These are phyloP conservation scores for Dipodomys spectabilis DNA, from an alignment of 2,113 vertebrate genomes.

Conservation along the genomic window DNA sequence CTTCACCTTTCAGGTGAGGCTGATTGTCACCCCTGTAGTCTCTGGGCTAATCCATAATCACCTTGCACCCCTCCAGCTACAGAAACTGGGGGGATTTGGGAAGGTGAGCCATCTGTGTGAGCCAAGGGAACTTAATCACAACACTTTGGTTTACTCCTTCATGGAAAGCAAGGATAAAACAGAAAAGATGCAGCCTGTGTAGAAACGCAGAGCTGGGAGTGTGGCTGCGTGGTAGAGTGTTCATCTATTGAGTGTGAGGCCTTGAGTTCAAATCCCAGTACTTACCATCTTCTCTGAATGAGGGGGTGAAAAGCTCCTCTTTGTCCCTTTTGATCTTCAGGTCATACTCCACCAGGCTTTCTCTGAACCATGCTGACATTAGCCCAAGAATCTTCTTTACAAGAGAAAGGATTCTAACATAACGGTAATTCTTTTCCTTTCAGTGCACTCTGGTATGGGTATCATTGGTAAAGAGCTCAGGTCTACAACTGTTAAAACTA, in stretches of 20 bases:
- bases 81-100: too few species aligned
- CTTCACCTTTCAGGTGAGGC: too few species aligned
- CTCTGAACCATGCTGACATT: not conserved
- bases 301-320: not conserved
- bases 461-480: not conserved
- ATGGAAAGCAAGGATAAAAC: not conserved
- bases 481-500: not conserved
- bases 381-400: not conserved
- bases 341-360: not conserved
- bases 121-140: not conserved
- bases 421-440: not conserved
- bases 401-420: not conserved
- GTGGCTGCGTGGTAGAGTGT: too few species aligned
- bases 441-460: not conserved
- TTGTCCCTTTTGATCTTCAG: not conserved
- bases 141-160: not conserved
- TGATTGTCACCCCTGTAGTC: too few species aligned
- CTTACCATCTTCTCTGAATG: not conserved
- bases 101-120: not conserved
- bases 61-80: too few species aligned
- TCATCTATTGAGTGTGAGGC: too few species aligned
- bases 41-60: not conserved
- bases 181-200: not conserved
- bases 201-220: too few species aligned
- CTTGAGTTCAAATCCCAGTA: too few species aligned